phyloP scores from a whole-genome alignment of 2,888 invertebrate genomes.

The Amorpha juglandis region DNA sequence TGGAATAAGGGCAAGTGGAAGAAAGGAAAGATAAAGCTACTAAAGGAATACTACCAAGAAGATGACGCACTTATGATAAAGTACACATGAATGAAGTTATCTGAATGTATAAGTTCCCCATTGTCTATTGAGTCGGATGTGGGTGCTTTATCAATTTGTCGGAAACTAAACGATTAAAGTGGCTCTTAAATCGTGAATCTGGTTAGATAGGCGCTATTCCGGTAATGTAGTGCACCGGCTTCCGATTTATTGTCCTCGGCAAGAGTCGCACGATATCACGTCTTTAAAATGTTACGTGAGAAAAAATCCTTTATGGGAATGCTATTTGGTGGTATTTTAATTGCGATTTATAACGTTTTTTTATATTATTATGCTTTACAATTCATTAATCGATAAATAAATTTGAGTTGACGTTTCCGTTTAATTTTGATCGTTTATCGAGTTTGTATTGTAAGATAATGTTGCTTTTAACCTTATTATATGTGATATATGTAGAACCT shows the following conservation, averaged over 20 bases:
- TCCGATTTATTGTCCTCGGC: constrained; percentile 65
- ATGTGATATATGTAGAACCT: too few relatives aligned
- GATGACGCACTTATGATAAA: not conserved
- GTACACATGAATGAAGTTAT: too few relatives aligned
- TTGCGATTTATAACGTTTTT: not conserved
- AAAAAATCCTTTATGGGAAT: constrained; percentile 18
- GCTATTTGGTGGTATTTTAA: constrained; percentile 5
- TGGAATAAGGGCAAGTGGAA: too few relatives aligned
- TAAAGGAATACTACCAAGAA: too few relatives aligned
- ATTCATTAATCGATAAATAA: too few relatives aligned
- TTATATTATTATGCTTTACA: not conserved
- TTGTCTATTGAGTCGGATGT: constrained; percentile 50
- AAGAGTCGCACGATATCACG: constrained; percentile 20
- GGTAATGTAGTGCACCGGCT: constrained; percentile 66
- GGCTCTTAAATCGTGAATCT: constrained; percentile 70
- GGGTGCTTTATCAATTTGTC: constrained; percentile 64
- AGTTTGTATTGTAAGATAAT: too few relatives aligned
- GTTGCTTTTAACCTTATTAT: too few relatives aligned
- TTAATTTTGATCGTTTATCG: too few relatives aligned
- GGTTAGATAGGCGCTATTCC: constrained; percentile 73
- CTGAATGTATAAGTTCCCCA: not conserved
- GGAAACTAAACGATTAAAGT: constrained; percentile 68
- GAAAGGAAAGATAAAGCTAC: too few relatives aligned
- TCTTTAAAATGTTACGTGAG: constrained; percentile 22
- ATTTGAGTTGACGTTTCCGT: too few relatives aligned